Base-by-base conservation (phyloP, 2,888 invertebrate species). In the Branchinecta sandiegonensis region DNA sequence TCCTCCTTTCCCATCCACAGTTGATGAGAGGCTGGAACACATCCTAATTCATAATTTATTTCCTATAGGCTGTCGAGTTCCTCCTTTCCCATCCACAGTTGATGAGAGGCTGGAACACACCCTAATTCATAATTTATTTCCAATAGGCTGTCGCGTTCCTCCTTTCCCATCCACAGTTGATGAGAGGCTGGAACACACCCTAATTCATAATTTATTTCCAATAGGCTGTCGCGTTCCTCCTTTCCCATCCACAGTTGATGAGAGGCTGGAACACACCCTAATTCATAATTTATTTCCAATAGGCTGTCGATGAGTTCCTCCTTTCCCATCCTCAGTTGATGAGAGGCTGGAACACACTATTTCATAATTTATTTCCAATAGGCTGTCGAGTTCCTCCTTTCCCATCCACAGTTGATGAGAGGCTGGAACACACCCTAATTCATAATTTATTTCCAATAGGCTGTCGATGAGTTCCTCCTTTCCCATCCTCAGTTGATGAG, bases 381-480 rank as follows among this genome's bases (percentile, higher is more conserved):
- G 73, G 72, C 17, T 71, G 72, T 5, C 81, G 88, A 75, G 86
- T 90, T 46, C 80, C 82, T 91, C 14, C 82, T 85, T 66, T 83
- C 84, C 63, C 88, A 89, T 77, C 89, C 88, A 0, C 85, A 84
- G 0, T n/a, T n/a, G n/a, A n/a, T n/a, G n/a, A n/a, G n/a, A n/a
- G n/a, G n/a, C n/a, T n/a, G n/a, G n/a, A n/a, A n/a, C n/a, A n/a
- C n/a, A n/a, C 6, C 37, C 37, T 37, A 37, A 5, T 37, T 37
- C 6, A 6, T 37, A 7, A 73, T 71, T 65, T 71, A 72, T 17
- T 72, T 73, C 13, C 72, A 71, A 72, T 72, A 64, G 73, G 72
- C 17, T 71, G 72, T 5, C 81, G n/a, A n/a, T n/a, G 88, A 75
- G 86, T 90, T 46, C 80, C 82, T 91, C 14, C 82, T 85, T 66